These are phyloP conservation scores for Hippoglossus hippoglossus DNA, from an alignment of 2,797 vertebrate species.

Conservation along the genomic window DNA sequence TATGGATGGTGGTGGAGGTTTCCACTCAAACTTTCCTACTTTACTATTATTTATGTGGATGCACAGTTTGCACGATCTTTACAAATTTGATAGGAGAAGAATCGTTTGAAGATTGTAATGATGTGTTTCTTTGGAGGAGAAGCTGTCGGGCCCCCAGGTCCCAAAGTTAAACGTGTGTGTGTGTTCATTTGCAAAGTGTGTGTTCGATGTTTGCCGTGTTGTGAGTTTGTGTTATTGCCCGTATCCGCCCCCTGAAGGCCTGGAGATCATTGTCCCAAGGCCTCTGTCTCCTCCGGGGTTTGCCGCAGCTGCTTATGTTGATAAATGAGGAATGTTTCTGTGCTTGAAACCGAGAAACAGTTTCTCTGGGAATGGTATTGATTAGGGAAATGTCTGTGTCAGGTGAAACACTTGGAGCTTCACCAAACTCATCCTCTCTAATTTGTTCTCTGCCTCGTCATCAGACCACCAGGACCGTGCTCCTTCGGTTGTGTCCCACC, in stretches of 20 bases:
- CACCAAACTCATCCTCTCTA: conserved; percentile 62
- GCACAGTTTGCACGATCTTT: too few species aligned
- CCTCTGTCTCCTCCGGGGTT: conserved; percentile 24
- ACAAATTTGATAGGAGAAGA: too few species aligned
- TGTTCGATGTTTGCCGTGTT: too few species aligned
- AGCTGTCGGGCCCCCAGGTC: too few species aligned
- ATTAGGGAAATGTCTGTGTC: conserved; percentile 62
- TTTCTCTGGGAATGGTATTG: conserved; percentile 41
- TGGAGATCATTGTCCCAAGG: conserved; percentile 2
- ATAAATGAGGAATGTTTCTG: conserved; percentile 50
- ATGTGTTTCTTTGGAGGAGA: too few species aligned
- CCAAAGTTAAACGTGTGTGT: too few species aligned
- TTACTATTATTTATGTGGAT: too few species aligned
- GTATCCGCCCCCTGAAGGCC: neutral
- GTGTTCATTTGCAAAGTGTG: too few species aligned
- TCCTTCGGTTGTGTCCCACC: conserved; percentile 10
- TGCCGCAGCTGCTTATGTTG: conserved; percentile 42
- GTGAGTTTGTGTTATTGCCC: too few species aligned
- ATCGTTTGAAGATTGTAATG: too few species aligned
- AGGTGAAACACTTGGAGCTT: conserved; percentile 56
- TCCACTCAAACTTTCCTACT: too few species aligned
- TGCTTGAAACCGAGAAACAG: conserved; percentile 45
- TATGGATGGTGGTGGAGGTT: too few species aligned
- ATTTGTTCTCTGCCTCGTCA: conserved; percentile 61
- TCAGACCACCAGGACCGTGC: conserved; percentile 42